phyloP scores from a whole-genome alignment of 1,140 invertebrate genomes.

The Microplitis demolitor region DNA sequence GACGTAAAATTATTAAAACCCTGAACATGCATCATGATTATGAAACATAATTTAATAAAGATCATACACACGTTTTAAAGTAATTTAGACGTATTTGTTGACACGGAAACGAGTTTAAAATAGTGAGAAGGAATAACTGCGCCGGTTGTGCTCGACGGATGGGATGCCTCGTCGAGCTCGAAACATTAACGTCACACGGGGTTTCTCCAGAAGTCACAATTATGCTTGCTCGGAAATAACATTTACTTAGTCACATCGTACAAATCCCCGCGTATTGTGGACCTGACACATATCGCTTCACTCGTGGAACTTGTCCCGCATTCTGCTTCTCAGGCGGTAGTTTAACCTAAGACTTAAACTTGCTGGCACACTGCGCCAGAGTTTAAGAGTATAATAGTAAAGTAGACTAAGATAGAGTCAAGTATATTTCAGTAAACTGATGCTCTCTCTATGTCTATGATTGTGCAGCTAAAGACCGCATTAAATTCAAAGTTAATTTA shows the following conservation, averaged over 20 bases:
- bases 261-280: slow-evolving; percentile 42
- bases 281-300: slow-evolving; percentile 52
- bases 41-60: no score
- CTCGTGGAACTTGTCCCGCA: slow-evolving; percentile 41
- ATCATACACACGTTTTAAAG: no score
- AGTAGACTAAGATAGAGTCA: no score
- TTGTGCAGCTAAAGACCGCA: no score
- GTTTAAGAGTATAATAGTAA: no score
- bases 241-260: slow-evolving; percentile 49
- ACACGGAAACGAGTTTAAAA: background rate
- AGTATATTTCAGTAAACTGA: no score
- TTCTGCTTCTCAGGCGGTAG: slow-evolving; percentile 30
- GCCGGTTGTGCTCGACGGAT: slow-evolving; percentile 2
- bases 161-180: slow-evolving; percentile 16
- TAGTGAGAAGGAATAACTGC: background rate
- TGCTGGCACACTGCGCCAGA: background rate
- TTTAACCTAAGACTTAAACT: slow-evolving; percentile 34
- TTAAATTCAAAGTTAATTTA: no score
- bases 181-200: slow-evolving; percentile 44
- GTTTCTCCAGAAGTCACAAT: slow-evolving; percentile 47
- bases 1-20: no score
- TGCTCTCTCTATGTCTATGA: no score
- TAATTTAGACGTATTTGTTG: no score
- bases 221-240: slow-evolving; percentile 51
- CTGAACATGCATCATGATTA: no score